Evolutionary conservation across 2,113 vertebrate species (phyloP).

Genomic region (Meleagris gallopavo): DNA sequence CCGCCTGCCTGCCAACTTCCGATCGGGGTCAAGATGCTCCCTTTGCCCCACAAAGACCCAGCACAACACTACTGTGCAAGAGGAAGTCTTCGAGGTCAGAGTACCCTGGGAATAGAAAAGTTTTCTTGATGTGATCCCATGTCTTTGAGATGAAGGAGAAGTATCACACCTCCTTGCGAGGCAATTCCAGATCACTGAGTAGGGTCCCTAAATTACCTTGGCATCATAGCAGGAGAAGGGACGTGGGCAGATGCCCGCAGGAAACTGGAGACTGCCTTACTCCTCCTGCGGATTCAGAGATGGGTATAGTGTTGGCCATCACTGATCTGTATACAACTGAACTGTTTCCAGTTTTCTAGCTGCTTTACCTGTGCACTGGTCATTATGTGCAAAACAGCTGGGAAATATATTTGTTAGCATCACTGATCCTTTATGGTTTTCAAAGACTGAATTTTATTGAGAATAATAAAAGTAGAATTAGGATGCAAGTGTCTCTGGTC

Average conservation of each 20-base stretch:
- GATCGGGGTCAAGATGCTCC: neutral
- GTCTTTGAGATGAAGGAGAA: slow-evolving; percentile 13
- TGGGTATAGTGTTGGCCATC: neutral
- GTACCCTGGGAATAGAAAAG: neutral
- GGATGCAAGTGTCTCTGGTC: neutral
- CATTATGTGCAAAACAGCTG: slow-evolving; percentile 25
- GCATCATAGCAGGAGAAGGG: neutral
- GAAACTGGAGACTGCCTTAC: neutral
- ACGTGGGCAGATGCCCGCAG: neutral
- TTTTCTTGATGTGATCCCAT: neutral
- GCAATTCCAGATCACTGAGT: neutral
- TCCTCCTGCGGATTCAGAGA: neutral
- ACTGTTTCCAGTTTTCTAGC: slow-evolving; percentile 1
- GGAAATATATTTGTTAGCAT: slow-evolving; percentile 31
- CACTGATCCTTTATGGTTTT: slow-evolving; percentile 35
- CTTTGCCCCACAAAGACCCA: neutral
- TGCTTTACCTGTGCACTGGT: slow-evolving; percentile 42
- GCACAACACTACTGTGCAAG: neutral
- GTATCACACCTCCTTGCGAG: neutral
- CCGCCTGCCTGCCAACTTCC: slow-evolving; percentile 38
- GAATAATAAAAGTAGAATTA: slow-evolving; percentile 73
- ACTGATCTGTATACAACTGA: slow-evolving; percentile 26
- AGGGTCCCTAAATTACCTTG: neutral
- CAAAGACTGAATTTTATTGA: slow-evolving; percentile 56
- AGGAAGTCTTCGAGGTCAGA: neutral